Base-by-base conservation (phyloP, 2,888 invertebrate genomes). In the Julus scandinavius region DNA sequence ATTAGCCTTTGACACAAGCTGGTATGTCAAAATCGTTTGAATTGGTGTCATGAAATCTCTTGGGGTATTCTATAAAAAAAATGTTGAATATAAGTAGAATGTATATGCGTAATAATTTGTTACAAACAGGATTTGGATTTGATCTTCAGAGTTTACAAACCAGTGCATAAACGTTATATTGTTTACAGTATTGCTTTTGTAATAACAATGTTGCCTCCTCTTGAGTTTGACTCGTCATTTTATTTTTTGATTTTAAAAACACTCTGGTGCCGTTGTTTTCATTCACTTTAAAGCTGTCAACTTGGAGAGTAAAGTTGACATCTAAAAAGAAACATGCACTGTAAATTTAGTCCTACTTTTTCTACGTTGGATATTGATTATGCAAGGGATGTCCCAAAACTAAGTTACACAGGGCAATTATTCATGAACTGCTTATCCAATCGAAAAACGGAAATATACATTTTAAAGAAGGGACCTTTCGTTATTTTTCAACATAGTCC, bases 41-140 rank as follows among this genome's bases (percentile, higher is more conserved):
- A 87, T 87, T 13, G 87, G 63, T 3, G 87, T 87, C 15, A 83
- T 72, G 49, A 41, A 83, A 49, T 87, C 87, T 15, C 11, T 83
- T 84, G 45, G 87, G 17, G 1, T 63, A n/a, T n/a, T n/a, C 58
- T 63, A n/a, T 45, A 45, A 7, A 45, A 45, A 5, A 45, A 45
- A 7, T 45, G 45, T 45, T 45, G 45, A 45, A 45, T 45, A 45
- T 7, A 45, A 45, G 45, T 29, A 29, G 1, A 29, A 29, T 29
- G 29, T 29, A 29, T n/a, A 29, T 29, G 29, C 29, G 29, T 29
- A 29, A 29, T 29, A 29, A 29, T 29, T 29, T 29, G 29, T 29
- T 29, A 29, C 29, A 29, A 29, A 29, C 29, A 29, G 45, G 0
- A 45, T 45, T 45, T 45, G 0, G 45, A 29, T 29, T 45, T 45